Evolutionary conservation across 2,888 invertebrate species (phyloP).

Genomic region (Drosophila subquinaria): DNA sequence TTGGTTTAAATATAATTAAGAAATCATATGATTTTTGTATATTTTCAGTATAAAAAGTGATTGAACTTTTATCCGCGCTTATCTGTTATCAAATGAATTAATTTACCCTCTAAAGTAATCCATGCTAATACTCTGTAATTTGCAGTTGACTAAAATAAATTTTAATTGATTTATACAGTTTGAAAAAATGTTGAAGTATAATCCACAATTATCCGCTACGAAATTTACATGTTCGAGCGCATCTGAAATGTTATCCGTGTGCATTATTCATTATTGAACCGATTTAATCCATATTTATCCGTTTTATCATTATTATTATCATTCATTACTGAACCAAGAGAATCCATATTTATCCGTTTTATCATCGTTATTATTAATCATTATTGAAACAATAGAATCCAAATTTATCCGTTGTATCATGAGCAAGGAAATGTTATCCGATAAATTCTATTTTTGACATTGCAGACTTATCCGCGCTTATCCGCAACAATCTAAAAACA

Average conservation of each 20-base stretch:
- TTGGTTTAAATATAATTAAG: background rate
- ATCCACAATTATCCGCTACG: slow-evolving; percentile 8
- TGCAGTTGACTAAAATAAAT: background rate
- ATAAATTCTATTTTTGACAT: slow-evolving; percentile 1
- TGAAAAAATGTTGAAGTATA: background rate
- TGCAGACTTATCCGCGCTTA: background rate
- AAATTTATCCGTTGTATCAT: too few relatives aligned
- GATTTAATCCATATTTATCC: too few relatives aligned
- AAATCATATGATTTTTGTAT: background rate
- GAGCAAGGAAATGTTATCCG: too few relatives aligned
- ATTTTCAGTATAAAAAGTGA: background rate
- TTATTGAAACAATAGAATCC: too few relatives aligned
- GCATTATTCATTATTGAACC: too few relatives aligned
- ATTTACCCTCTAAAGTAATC: background rate
- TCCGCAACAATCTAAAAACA: background rate
- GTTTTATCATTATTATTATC: too few relatives aligned
- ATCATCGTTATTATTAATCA: too few relatives aligned
- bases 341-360: background rate
- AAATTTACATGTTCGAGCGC: background rate
- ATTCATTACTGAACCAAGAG: background rate
- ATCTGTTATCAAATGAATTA: background rate
- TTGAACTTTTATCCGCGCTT: background rate
- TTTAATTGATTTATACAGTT: background rate
- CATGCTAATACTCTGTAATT: background rate
- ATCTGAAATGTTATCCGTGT: background rate